Conservation (phyloP, 2,888 invertebrate genomes). For the Diachrysia chrysitis region DNA sequence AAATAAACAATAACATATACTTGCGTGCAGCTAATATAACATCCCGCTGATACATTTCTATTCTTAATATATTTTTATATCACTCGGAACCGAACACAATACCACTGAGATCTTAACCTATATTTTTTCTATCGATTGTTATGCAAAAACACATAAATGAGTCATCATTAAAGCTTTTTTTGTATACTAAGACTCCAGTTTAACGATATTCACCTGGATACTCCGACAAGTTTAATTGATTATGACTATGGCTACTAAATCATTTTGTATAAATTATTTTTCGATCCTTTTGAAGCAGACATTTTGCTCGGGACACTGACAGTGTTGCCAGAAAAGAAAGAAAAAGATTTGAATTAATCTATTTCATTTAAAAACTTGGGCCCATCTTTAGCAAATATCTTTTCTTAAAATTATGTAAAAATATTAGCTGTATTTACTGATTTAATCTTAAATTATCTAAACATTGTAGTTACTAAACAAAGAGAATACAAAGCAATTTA, state of each 20-base stretch:
- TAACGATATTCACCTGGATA: constrained; percentile 80
- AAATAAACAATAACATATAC: constrained; percentile 85
- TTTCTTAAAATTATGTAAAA: too few relatives aligned
- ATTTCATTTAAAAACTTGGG: neutral
- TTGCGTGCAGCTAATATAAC: constrained; percentile 74
- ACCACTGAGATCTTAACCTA: constrained; percentile 87
- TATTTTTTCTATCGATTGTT: constrained; percentile 88
- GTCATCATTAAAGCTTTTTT: constrained; percentile 73
- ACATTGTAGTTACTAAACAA: too few relatives aligned
- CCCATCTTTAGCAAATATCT: too few relatives aligned
- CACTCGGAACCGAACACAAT: constrained; percentile 80
- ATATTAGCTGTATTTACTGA: too few relatives aligned
- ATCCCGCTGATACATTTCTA: constrained; percentile 73
- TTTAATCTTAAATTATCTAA: too few relatives aligned
- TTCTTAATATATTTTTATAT: constrained; percentile 77
- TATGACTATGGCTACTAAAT: constrained; percentile 72
- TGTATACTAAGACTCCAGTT: constrained; percentile 62
- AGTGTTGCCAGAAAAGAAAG: constrained; percentile 63
- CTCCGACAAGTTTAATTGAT: constrained; percentile 70
- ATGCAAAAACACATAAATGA: constrained; percentile 86
- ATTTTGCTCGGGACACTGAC: constrained; percentile 79
- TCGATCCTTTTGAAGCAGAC: constrained; percentile 84
- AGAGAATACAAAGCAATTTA: neutral
- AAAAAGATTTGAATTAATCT: constrained; percentile 20
- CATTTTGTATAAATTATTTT: constrained; percentile 78